phyloP scores from a whole-genome alignment of 2,797 vertebrate genomes.

The Tachyglossus aculeatus region DNA sequence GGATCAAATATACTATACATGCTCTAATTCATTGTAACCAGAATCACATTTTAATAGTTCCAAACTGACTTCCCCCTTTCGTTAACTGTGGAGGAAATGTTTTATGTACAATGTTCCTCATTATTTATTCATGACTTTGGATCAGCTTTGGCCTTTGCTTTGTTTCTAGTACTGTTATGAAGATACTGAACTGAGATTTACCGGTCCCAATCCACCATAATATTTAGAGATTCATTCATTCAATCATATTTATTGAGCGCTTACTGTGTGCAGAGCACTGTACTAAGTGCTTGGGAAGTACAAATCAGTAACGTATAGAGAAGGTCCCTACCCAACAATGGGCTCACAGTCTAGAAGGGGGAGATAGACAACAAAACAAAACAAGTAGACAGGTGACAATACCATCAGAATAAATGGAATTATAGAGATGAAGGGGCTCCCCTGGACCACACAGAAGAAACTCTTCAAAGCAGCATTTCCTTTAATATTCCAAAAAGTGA shows the following conservation, averaged over 20 bases:
- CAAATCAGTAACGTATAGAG: too few relatives aligned
- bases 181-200: neutral
- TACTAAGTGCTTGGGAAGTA: too few relatives aligned
- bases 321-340: too few relatives aligned
- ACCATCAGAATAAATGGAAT: too few relatives aligned
- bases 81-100: neutral
- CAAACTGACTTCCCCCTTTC: neutral
- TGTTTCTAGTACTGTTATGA: neutral
- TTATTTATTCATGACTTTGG: neutral
- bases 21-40: slow-evolving; percentile 13
- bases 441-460: neutral
- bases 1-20: neutral
- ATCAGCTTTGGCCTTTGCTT: neutral
- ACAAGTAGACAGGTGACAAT: too few relatives aligned
- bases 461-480: neutral
- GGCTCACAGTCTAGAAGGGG: too few relatives aligned
- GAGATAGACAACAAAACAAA: too few relatives aligned
- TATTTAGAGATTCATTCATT: neutral
- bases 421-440: neutral
- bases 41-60: slow-evolving; percentile 1
- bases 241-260: neutral
- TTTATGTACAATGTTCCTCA: neutral
- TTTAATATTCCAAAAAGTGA: neutral
- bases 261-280: too few relatives aligned
- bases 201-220: neutral